These are phyloP conservation scores for Hyposmocoma kahamanoa DNA, from an alignment of 1,140 invertebrate species.

Conservation along the genomic window DNA sequence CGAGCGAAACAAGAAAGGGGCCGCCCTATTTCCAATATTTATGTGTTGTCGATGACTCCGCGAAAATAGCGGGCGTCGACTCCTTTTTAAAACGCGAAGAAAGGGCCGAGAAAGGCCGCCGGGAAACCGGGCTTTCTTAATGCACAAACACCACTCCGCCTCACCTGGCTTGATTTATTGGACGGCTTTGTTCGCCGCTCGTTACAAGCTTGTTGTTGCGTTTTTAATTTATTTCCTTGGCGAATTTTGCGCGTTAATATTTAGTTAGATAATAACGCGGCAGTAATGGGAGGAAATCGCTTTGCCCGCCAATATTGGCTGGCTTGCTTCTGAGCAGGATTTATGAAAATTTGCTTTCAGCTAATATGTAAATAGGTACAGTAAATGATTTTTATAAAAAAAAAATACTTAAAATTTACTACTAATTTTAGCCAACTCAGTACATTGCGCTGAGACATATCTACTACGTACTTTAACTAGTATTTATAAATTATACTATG, in stretches of 20 bases:
- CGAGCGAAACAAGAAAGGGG: slow-evolving; percentile 66
- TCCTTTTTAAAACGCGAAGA: slow-evolving; percentile 72
- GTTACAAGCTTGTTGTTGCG: slow-evolving; percentile 71
- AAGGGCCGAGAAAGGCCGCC: slow-evolving; percentile 65
- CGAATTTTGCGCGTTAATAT: slow-evolving; percentile 59
- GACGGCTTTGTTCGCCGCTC: slow-evolving; percentile 62
- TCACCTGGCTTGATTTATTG: slow-evolving; percentile 71
- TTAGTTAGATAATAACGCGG: slow-evolving; percentile 56
- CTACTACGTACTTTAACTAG: too few relatives aligned
- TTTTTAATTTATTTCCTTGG: slow-evolving; percentile 70
- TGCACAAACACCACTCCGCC: slow-evolving; percentile 67
- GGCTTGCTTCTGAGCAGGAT: too few relatives aligned
- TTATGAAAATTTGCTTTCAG: too few relatives aligned
- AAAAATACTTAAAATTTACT: too few relatives aligned
- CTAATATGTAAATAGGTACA: too few relatives aligned
- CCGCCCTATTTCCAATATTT: slow-evolving; percentile 72
- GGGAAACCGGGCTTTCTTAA: slow-evolving; percentile 61
- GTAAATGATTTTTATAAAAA: too few relatives aligned
- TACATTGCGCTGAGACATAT: too few relatives aligned
- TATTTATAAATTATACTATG: too few relatives aligned
- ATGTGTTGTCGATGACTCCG: slow-evolving; percentile 73
- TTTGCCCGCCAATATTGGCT: too few relatives aligned
- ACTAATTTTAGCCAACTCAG: too few relatives aligned
- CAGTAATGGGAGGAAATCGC: slow-evolving; percentile 37
- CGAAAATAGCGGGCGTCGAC: slow-evolving; percentile 68